Percentiles rank a stretch among this genome's conserved stretches.
Evolutionary conservation across 2,113 vertebrate genomes (phyloP).

Genomic region (Pygoscelis adeliae): DNA sequence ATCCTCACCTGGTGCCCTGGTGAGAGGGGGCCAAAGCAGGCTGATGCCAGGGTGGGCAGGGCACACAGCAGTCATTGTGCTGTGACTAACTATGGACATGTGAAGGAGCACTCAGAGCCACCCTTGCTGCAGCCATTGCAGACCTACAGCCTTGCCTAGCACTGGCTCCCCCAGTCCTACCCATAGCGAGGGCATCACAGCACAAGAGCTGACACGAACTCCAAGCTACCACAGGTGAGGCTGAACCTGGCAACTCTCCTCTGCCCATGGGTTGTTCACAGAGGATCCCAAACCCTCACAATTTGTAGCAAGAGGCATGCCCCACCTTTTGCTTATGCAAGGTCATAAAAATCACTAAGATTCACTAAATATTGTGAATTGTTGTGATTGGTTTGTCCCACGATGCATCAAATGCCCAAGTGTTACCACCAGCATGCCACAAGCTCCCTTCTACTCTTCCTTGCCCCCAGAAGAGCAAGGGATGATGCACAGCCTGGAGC

Average conservation of each 20-base stretch:
- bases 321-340: not conserved
- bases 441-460: not conserved
- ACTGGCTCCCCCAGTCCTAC: not conserved
- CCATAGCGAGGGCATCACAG: not conserved
- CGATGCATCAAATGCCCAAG: accelerated
- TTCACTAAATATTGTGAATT: not conserved
- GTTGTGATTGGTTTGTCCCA: not conserved
- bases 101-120: not conserved
- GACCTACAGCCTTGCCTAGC: not conserved
- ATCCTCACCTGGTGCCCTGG: not conserved
- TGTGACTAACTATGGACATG: not conserved
- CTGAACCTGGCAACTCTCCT: not conserved
- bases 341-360: not conserved
- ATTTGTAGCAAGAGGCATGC: not conserved
- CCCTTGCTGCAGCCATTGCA: not conserved
- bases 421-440: no score
- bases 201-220: not conserved
- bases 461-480: not conserved
- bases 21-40: not conserved
- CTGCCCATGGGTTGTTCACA: not conserved
- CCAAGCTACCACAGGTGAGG: not conserved
- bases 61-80: accelerated
- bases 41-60: not conserved
- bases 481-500: not conserved
- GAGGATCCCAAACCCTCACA: not conserved